A percentile compares a stretch with the other conserved stretches of the same genome.
phyloP scores from a whole-genome alignment of 2,888 invertebrate species.

The Cantharis rufa region DNA sequence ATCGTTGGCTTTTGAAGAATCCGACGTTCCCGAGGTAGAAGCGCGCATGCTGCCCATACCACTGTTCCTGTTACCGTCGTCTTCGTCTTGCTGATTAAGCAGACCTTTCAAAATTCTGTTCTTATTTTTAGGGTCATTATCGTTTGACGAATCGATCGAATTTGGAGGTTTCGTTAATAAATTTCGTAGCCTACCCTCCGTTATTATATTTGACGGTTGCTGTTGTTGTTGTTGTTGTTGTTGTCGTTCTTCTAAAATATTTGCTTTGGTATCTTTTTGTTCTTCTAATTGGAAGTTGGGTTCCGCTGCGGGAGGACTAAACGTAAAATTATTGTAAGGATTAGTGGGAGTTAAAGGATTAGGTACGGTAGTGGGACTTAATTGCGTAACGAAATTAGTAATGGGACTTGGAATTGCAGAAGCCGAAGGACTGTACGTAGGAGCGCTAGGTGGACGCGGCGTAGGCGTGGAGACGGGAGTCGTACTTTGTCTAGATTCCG shows the following conservation, averaged over 20 bases:
- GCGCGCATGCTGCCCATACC: conserved; percentile 48
- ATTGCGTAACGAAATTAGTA: conserved; percentile 59
- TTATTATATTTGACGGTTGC: conserved; percentile 46
- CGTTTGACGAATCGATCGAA: conserved; percentile 44
- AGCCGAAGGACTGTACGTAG: conserved; percentile 52
- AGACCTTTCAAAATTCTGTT: conserved; percentile 64
- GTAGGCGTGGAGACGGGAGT: conserved; percentile 64
- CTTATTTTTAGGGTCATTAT: conserved; percentile 55
- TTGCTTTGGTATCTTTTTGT: conserved; percentile 57
- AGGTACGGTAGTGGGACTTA: conserved; percentile 58
- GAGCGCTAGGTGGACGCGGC: conserved; percentile 61
- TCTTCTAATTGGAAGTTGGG: conserved; percentile 55
- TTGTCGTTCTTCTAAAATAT: conserved; percentile 53
- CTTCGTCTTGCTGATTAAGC: conserved; percentile 70
- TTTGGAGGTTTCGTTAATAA: conserved; percentile 61
- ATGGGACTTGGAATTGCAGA: conserved; percentile 54
- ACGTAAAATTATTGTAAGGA: conserved; percentile 62
- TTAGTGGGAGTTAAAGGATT: conserved; percentile 51
- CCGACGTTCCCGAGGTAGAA: conserved; percentile 56
- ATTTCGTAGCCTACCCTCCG: conserved; percentile 63
- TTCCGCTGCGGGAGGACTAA: conserved; percentile 65
- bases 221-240: neutral
- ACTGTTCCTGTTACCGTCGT: conserved; percentile 57
- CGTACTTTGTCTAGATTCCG: conserved; percentile 68
- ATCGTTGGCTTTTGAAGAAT: conserved; percentile 48